These are phyloP conservation scores for Hipposideros armiger DNA, from an alignment of 2,113 vertebrate genomes.

Conservation along the genomic window DNA sequence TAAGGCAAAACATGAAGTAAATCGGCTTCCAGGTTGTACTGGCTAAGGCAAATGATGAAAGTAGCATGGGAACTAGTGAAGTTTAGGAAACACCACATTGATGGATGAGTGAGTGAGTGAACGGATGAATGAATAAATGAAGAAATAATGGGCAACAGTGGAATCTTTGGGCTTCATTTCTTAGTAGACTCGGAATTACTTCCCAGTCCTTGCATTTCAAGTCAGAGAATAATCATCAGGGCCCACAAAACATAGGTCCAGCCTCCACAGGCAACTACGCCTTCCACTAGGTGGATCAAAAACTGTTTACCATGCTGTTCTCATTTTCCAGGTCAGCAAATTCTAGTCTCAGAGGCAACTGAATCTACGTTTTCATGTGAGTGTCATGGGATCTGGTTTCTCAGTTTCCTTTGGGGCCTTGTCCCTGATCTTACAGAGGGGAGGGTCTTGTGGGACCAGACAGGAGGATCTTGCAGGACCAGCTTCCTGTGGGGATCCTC, in stretches of 20 bases:
- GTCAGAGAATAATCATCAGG: neutral
- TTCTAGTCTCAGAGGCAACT: neutral
- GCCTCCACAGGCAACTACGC: accelerated
- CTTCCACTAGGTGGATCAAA: neutral
- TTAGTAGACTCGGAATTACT: neutral
- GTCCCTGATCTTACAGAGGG: neutral
- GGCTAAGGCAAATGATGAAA: neutral
- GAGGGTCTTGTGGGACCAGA: neutral
- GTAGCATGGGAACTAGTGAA: neutral
- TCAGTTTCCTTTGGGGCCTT: neutral
- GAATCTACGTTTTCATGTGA: neutral
- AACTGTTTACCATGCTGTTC: neutral
- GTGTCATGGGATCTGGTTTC: neutral
- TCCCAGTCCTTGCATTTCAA: neutral
- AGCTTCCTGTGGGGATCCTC: neutral
- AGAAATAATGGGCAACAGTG: neutral
- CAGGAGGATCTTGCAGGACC: neutral
- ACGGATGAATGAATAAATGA: neutral
- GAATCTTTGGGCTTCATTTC: neutral
- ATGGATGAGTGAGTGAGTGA: neutral
- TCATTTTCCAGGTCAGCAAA: neutral
- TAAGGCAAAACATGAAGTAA: neutral
- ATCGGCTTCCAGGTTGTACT: neutral
- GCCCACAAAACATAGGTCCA: neutral
- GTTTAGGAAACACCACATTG: neutral